A percentile compares a stretch with the other conserved stretches of the same genome.
phyloP scores from a whole-genome alignment of 2,113 vertebrate species.

The Mystacornis crossleyi region DNA sequence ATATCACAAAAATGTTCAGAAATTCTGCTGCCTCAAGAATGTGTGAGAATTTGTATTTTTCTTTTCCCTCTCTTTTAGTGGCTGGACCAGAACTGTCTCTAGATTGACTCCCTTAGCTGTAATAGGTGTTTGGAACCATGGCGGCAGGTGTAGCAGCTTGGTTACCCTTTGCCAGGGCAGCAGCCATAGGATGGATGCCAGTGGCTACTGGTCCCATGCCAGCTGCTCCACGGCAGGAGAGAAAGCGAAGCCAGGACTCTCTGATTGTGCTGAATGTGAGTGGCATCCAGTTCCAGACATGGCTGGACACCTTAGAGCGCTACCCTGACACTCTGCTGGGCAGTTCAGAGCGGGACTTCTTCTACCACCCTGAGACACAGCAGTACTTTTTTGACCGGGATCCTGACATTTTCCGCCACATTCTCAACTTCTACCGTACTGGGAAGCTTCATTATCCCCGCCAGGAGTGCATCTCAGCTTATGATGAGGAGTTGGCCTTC shows the following conservation, averaged over 20 bases:
- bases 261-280: slow-evolving; percentile 94
- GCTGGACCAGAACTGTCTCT: slow-evolving; percentile 11
- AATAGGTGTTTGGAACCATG: slow-evolving; percentile 77
- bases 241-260: slow-evolving; percentile 80
- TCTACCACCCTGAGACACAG: slow-evolving; percentile 90
- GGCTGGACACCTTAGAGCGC: slow-evolving; percentile 92
- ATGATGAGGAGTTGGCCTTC: slow-evolving; percentile 94
- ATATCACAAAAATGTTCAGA: neutral
- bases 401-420: slow-evolving; percentile 94
- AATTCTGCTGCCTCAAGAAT: neutral
- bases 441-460: slow-evolving; percentile 95
- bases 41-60: slow-evolving; percentile 9
- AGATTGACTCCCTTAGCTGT: slow-evolving; percentile 29
- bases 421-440: slow-evolving; percentile 96
- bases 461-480: slow-evolving; percentile 95
- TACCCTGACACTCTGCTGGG: slow-evolving; percentile 96
- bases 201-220: slow-evolving; percentile 93
- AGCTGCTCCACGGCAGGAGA: slow-evolving; percentile 81
- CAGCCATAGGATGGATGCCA: slow-evolving; percentile 98
- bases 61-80: slow-evolving; percentile 56
- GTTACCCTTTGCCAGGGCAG: slow-evolving; percentile 95
- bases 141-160: slow-evolving; percentile 94
- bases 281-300: slow-evolving; percentile 93
- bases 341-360: slow-evolving; percentile 94
- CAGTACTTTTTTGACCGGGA: slow-evolving; percentile 99